Base-by-base conservation (phyloP, 2,113 vertebrate species). In the Microtus oregoni region DNA sequence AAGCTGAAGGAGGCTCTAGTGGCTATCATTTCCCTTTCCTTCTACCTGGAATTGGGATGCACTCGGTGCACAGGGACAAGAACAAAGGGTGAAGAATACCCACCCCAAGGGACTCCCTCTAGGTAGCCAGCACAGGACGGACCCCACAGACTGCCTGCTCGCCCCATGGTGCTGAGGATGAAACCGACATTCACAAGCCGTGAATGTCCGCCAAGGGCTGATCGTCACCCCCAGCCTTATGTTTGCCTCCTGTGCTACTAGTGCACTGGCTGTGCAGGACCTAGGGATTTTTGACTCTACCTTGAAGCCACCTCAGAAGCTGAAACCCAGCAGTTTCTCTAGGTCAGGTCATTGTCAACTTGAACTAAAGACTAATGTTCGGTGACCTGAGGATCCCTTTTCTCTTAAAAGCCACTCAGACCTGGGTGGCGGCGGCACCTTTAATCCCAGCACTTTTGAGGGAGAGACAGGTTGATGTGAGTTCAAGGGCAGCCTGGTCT, bases 321-420 rank as follows among this genome's bases (percentile, higher is more conserved):
- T 4, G 4, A 2, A 24, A 44, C 55, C 92, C 77, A 5, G 15
- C 68, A 22, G 8, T 2, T 9, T 61, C n/a, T 86, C 38, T 19
- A 9, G 5, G 28, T 52, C 2, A 13, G 41, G 15, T 58, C 68
- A 32, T 15, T n/a, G 24, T 44, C 83, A 44, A 52, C n/a, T 0
- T 5, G 32, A 78, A 47, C 26, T 52, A 52, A 44, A 82, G 24
- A 63, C 9, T 58, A 24, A 47, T 0, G 9, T 7, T 6, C 0
- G 61, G n/a, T 38, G 41, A 28, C 30, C 76, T 22, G 70, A 85
- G 65, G 65, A 20, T 3, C 73, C 17, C 2, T 50, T 70, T 72
- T 38, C 92, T 72, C 58, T 87, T 73, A 20, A 96, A 91, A 44
- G 81, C n/a, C 81, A 61, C 35, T 22, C n/a, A 32, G 78, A n/a